Conservation (phyloP, 2,888 invertebrate genomes). For the Apotomis capreana region DNA sequence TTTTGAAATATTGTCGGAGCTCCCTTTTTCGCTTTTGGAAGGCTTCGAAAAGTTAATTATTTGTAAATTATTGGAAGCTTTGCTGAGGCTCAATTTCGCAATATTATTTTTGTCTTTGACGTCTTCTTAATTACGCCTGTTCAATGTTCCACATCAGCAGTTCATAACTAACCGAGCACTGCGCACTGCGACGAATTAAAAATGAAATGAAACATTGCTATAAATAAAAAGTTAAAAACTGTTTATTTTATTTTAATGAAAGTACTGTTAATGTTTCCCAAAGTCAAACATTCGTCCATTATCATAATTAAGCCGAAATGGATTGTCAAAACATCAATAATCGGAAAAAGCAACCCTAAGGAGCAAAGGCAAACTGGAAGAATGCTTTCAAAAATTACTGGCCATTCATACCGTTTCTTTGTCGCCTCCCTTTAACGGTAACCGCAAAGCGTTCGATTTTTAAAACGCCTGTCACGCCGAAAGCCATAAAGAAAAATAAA, state of each 20-base stretch:
- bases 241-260: conserved; percentile 29
- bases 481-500: conserved; percentile 64
- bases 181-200: no score
- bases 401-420: conserved; percentile 78
- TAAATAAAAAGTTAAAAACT: neutral
- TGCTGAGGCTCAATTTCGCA: neutral
- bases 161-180: no score
- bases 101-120: no score
- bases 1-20: conserved; percentile 39
- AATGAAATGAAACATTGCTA: neutral
- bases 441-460: conserved; percentile 65
- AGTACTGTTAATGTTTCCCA: conserved; percentile 27
- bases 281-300: conserved; percentile 53
- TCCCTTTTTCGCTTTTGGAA: conserved; percentile 21
- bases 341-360: conserved; percentile 62
- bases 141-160: no score
- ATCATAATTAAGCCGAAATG: conserved; percentile 60
- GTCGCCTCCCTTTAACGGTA: conserved; percentile 68
- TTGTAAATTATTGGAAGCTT: neutral
- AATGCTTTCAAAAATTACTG: conserved; percentile 81
- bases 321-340: conserved; percentile 81
- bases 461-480: conserved; percentile 56
- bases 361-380: conserved; percentile 65
- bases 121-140: no score
- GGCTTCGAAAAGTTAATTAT: conserved; percentile 25